Evolutionary conservation across 2,888 invertebrate genomes (phyloP), one percentile per base, ranked within the genome.

Genomic region (Amiota minor): DNA sequence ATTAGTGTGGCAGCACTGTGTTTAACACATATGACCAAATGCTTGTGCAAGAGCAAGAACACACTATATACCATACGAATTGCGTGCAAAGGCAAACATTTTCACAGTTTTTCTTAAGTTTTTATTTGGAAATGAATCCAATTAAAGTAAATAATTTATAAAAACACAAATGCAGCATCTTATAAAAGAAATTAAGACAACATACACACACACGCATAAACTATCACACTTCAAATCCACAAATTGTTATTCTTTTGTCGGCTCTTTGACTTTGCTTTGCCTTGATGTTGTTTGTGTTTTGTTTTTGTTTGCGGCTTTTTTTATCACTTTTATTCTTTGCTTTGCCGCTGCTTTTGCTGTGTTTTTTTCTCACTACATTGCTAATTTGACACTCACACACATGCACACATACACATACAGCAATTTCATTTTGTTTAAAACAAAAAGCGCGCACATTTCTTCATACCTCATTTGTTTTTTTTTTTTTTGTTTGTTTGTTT

Each of bases 261-360:
- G 9, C 47, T 12, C 47, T 65, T 35, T 62, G 65, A 65, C 47
- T 65, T 53, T 23, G 9, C 35, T 65, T 64, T 70, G 55, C 14
- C 45, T 64, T 23, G 64, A 23, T 35, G 35, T 35, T 35, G 35
- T 35, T 35, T 59, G 18, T 45, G 45, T 70, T 70, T 71, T 71
- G 61, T 62, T 50, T 64, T 71, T 50, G 71, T 62, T 64, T 71
- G 71, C 71, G 71, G 71, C 71, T 71, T 71, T 71, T 71, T 70
- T 55, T 35, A 8, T 69, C 53, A 20, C 46, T 46, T 1, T 68
- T 14, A 9, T n/a, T 45, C 16, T 56, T 69, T 20, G 11, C 50
- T 68, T 68, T 68, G 68, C 64, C 45, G 64, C 35, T 45, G 50
- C 53, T 45, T n/a, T 55, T 70, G 35, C 6, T 35, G 6, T 70